phyloP scores from a whole-genome alignment of 92 coral and sea anemone genomes.

The Palythoa heliodiscus region DNA sequence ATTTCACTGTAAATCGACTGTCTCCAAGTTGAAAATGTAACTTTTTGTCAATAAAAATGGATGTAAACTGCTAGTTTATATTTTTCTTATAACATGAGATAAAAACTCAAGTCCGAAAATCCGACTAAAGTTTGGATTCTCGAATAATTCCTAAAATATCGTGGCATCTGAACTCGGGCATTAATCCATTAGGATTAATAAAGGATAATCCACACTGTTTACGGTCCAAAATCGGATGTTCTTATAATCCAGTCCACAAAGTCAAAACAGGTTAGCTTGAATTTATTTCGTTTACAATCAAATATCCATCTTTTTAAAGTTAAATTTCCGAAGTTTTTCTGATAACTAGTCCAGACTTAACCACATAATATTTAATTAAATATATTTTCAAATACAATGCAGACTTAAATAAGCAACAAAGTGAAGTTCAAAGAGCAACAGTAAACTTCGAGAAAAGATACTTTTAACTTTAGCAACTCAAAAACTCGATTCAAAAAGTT shows the following conservation, averaged over 20 bases:
- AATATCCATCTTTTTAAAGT: neutral
- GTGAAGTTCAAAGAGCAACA: neutral
- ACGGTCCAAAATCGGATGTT: neutral
- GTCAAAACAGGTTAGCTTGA: neutral
- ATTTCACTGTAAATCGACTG: too few relatives aligned
- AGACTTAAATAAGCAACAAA: neutral
- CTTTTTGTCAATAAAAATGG: too few relatives aligned
- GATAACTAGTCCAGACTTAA: neutral
- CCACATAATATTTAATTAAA: neutral
- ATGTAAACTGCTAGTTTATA: too few relatives aligned
- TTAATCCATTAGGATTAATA: constrained; percentile 14
- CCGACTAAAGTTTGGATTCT: neutral
- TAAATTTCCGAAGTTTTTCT: neutral
- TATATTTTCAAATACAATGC: neutral
- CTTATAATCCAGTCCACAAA: constrained; percentile 12
- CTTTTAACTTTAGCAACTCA: too few relatives aligned
- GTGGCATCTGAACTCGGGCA: neutral
- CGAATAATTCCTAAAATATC: neutral
- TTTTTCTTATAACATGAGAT: too few relatives aligned
- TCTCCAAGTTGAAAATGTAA: too few relatives aligned
- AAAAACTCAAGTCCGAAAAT: too few relatives aligned
- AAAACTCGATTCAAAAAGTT: too few relatives aligned
- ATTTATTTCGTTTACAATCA: neutral
- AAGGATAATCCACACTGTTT: neutral
- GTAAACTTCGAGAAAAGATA: neutral